A percentile compares a stretch with the other conserved stretches of the same genome.
These are phyloP conservation scores for Speoplatyrhinus poulsoni DNA, from an alignment of 2,113 vertebrate genomes.

Conservation along the genomic window DNA sequence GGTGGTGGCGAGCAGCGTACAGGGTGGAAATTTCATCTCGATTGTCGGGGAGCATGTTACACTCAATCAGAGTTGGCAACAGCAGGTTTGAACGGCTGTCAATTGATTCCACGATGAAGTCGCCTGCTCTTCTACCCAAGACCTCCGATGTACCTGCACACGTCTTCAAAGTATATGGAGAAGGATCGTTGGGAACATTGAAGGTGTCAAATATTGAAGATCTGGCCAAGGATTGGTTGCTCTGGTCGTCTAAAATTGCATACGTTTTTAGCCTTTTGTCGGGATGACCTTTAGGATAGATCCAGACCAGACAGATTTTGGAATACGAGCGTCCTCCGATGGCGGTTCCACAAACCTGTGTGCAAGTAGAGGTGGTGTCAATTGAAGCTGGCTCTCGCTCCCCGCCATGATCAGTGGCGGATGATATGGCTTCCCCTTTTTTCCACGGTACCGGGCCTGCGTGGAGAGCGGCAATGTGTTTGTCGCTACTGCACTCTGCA, in stretches of 20 bases:
- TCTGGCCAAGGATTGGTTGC: neutral
- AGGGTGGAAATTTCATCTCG: too few species aligned
- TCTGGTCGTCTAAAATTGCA: neutral
- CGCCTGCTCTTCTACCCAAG: neutral
- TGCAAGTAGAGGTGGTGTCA: neutral
- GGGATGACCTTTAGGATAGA: neutral
- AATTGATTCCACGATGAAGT: neutral
- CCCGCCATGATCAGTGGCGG: neutral
- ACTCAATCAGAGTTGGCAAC: neutral
- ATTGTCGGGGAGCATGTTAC: neutral
- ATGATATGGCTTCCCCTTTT: too few species aligned
- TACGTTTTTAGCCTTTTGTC: neutral
- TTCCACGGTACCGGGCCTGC: neutral
- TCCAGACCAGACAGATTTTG: neutral
- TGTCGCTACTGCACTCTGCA: too few species aligned
- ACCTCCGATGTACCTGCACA: neutral
- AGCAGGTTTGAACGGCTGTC: neutral
- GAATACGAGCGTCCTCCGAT: neutral
- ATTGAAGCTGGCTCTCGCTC: neutral
- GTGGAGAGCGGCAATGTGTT: neutral
- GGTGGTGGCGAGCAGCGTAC: too few species aligned
- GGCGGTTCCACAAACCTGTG: neutral
- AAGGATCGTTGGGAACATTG: neutral
- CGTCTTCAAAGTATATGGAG: neutral
- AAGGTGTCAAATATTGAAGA: neutral